Conservation (phyloP, 1,140 invertebrate species). For the Drosophila pandora region DNA sequence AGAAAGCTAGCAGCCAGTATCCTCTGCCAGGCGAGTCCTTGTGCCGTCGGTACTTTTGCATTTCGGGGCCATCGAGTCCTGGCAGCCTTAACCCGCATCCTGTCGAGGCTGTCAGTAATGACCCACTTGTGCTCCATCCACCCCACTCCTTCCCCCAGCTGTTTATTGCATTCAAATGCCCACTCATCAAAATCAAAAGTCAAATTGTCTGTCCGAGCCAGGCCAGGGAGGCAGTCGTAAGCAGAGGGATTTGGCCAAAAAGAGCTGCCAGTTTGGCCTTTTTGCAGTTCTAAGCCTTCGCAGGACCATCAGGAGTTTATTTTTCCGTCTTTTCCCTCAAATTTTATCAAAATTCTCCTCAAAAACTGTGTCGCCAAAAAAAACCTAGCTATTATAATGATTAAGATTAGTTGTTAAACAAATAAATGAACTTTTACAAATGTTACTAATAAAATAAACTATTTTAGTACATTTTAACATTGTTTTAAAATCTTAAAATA, state of each 20-base stretch:
- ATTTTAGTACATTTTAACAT: too few relatives aligned
- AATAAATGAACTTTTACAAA: too few relatives aligned
- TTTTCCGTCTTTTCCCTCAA: too few relatives aligned
- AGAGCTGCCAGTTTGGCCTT: slow-evolving; percentile 11
- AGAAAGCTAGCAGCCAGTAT: neutral
- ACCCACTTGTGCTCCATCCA: slow-evolving; percentile 36
- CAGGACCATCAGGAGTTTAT: too few relatives aligned
- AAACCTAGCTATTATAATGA: too few relatives aligned
- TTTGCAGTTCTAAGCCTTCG: neutral
- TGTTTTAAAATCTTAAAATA: too few relatives aligned
- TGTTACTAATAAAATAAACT: too few relatives aligned
- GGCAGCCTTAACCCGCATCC: slow-evolving; percentile 49
- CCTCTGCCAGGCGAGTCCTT: neutral
- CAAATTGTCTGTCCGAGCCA: slow-evolving; percentile 42
- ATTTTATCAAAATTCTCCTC: too few relatives aligned
- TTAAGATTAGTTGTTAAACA: too few relatives aligned
- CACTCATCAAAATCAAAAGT: slow-evolving; percentile 62
- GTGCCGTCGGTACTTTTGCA: neutral
- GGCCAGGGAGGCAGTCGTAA: slow-evolving; percentile 28
- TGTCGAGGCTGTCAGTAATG: slow-evolving; percentile 43
- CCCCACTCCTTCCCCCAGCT: neutral
- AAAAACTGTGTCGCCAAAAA: too few relatives aligned
- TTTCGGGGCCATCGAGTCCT: slow-evolving; percentile 26
- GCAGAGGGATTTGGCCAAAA: slow-evolving; percentile 14
- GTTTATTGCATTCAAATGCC: slow-evolving; percentile 47